Percentiles rank a stretch among this genome's conserved stretches.
These are phyloP conservation scores for Silurus asotus DNA, from an alignment of 2,113 vertebrate genomes.

Conservation along the genomic window DNA sequence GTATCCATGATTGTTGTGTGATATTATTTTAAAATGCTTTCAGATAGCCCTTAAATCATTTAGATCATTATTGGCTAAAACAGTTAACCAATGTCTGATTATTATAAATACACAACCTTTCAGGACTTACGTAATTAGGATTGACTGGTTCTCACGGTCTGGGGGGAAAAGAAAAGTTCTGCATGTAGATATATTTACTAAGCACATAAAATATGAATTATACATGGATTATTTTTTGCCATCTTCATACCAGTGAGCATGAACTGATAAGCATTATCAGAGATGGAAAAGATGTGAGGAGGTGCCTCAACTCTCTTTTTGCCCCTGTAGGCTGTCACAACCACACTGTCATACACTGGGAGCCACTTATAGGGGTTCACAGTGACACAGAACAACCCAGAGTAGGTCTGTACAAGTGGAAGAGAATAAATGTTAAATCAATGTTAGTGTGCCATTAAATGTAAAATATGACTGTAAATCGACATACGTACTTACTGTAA, in stretches of 20 bases:
- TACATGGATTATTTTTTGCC: not conserved
- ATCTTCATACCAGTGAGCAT: slow-evolving; percentile 75
- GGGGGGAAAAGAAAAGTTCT: not conserved
- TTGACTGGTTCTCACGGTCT: slow-evolving; percentile 81
- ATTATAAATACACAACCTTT: not conserved
- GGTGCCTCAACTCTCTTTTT: slow-evolving; percentile 83
- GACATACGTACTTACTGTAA: not conserved
- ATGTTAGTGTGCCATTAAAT: not conserved
- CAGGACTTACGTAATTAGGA: slow-evolving; percentile 84
- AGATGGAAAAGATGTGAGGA: slow-evolving; percentile 86
- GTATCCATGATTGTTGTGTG: not conserved
- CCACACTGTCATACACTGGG: slow-evolving; percentile 78
- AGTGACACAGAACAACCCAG: slow-evolving; percentile 83
- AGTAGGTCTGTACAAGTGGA: slow-evolving; percentile 77
- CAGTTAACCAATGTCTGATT: not conserved
- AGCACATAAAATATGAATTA: not conserved
- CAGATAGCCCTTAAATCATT: not conserved
- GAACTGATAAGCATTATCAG: slow-evolving; percentile 82
- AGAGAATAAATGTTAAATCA: not conserved
- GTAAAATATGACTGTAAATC: not conserved
- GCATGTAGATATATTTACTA: not conserved
- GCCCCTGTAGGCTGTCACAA: slow-evolving; percentile 75
- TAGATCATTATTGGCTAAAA: not conserved
- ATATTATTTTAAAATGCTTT: not conserved
- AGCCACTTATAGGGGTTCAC: slow-evolving; percentile 88